A percentile compares a stretch with the other conserved stretches of the same genome.
These are phyloP conservation scores for Cebidichthys violaceus DNA, from an alignment of 2,113 vertebrate species.

Conservation along the genomic window DNA sequence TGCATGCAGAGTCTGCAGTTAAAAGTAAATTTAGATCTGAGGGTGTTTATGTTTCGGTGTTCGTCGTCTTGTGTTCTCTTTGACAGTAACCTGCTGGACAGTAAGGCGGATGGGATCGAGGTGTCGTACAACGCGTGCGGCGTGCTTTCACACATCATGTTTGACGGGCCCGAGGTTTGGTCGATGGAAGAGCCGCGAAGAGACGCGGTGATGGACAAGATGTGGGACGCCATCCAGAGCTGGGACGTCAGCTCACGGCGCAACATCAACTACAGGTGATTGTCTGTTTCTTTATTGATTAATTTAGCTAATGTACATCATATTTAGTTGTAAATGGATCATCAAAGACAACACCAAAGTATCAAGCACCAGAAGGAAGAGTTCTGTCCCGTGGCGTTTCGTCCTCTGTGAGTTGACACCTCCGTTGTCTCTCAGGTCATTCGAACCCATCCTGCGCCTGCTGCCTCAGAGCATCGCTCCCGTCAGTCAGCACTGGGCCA, in stretches of 20 bases:
- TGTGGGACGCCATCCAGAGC: slow-evolving; percentile 97
- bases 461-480: slow-evolving; percentile 94
- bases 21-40: neutral
- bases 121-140: slow-evolving; percentile 98
- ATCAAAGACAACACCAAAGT: neutral
- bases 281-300: neutral
- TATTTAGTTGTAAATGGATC: neutral
- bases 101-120: slow-evolving; percentile 97
- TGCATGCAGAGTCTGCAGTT: neutral
- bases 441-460: slow-evolving; percentile 98
- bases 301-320: neutral
- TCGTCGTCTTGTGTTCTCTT: neutral
- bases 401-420: slow-evolving; percentile 10
- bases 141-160: slow-evolving; percentile 98
- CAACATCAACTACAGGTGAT: slow-evolving; percentile 98
- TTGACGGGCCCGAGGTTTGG: slow-evolving; percentile 94
- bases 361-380: neutral
- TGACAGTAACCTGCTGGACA: slow-evolving; percentile 92
- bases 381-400: neutral
- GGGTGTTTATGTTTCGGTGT: neutral
- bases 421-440: slow-evolving; percentile 86
- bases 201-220: slow-evolving; percentile 92
- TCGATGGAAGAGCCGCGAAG: slow-evolving; percentile 89
- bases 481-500: slow-evolving; percentile 99
- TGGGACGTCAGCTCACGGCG: slow-evolving; percentile 98